These are phyloP conservation scores for Eupeodes corollae DNA, from an alignment of 1,140 invertebrate species.

Conservation along the genomic window DNA sequence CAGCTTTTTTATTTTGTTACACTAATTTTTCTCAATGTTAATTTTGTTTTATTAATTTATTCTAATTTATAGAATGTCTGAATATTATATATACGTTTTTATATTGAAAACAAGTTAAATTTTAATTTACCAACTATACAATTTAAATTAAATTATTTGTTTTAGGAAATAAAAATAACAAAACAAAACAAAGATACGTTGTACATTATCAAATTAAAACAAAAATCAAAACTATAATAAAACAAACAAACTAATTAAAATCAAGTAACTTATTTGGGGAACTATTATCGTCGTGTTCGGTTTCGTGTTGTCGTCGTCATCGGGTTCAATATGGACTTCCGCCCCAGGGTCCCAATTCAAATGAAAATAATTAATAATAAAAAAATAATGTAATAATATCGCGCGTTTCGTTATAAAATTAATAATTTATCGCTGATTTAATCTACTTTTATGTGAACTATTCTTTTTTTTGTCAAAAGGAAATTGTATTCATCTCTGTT, in stretches of 20 bases:
- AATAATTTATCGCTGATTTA: not conserved
- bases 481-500: not conserved
- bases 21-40: too few relatives aligned
- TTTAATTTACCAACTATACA: constrained; percentile 10
- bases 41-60: constrained; percentile 1
- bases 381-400: constrained; percentile 11
- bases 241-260: constrained; percentile 6
- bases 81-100: constrained; percentile 17
- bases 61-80: not conserved
- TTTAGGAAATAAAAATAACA: constrained; percentile 10
- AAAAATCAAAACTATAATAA: constrained; percentile 1
- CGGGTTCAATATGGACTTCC: constrained; percentile 25
- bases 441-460: not conserved
- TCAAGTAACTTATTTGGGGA: not conserved
- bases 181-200: constrained; percentile 13
- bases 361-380: constrained; percentile 15
- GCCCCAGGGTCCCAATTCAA: constrained; percentile 33
- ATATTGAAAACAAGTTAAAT: constrained; percentile 9
- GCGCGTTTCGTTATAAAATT: not conserved
- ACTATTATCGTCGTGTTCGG: constrained; percentile 29
- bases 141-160: constrained; percentile 14
- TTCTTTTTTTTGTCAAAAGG: not conserved
- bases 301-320: constrained; percentile 32
- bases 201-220: constrained; percentile 9
- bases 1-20: too few relatives aligned